Base-by-base conservation (phyloP, 2,888 invertebrate genomes). In the Ophion costatus region DNA sequence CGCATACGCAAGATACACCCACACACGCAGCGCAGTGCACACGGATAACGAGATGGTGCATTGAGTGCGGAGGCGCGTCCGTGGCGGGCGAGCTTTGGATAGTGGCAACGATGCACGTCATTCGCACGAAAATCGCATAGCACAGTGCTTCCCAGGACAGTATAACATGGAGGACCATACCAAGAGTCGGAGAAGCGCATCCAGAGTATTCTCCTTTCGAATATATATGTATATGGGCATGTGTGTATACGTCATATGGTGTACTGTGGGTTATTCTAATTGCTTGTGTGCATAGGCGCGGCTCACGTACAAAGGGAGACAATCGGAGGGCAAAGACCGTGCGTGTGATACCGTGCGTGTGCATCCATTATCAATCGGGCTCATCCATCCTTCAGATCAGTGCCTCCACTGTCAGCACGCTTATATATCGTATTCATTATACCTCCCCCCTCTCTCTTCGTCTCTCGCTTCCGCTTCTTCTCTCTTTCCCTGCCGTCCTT, bases 361-460 rank as follows among this genome's bases (percentile, higher is more conserved):
- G 89, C 88, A 89, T 90, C 87, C 71, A 88, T 89, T 88, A 89
- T 87, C 74, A 86, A 84, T 64, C 73, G 70, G 42, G 79, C 81
- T 83, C 80, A 86, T 86, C 73, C 81, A 86, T 80, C 80, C 76
- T 82, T 84, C 82, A 77, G 63, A 64, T 59, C 73, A 64, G 73
- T 74, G 66, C 51, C 76, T 75, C 73, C 14, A 79, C 83, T 79
- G 83, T 79, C 84, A 82, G 81, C 75, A n/a, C 33, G 79, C 70
- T 82, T 64, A 82, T 66, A 61, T 29, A 71, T 64, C 42, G 57
- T 74, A 61, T 56, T 77, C 59, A 51, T 42, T 38, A 70, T 42
- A n/a, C n/a, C 57, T 45, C 29, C n/a, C 57, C 38, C 38, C 29
- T 51, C 24, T 64, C 61, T 45, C 45, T 63, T 24, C 29, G 2